phyloP scores from a whole-genome alignment of 1,140 invertebrate species.

The Diorhabda carinulata region DNA sequence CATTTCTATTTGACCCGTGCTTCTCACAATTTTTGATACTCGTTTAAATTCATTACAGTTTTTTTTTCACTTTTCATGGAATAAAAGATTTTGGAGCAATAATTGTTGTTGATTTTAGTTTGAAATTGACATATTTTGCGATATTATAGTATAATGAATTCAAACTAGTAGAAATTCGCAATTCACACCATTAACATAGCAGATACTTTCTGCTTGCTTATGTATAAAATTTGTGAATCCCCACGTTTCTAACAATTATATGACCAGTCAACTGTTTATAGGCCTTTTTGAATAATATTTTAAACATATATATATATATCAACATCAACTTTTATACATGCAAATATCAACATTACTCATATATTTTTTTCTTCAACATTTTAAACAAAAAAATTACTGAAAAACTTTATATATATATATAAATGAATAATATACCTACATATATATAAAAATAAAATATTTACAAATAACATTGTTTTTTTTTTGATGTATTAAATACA shows the following conservation, averaged over 20 bases:
- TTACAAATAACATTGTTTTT: background rate
- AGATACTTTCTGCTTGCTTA: background rate
- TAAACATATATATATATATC: constrained; percentile 7
- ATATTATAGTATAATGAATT: background rate
- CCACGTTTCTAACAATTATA: background rate
- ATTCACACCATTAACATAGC: background rate
- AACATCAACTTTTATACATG: constrained; percentile 15
- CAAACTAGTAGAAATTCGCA: background rate
- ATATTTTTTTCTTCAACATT: background rate
- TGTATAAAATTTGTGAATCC: background rate
- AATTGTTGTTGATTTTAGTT: background rate
- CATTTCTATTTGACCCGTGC: constrained; percentile 1
- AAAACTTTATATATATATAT: background rate
- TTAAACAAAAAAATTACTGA: background rate
- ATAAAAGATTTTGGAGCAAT: background rate
- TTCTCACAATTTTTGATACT: background rate
- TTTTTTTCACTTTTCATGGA: background rate
- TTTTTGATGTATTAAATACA: background rate
- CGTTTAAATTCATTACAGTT: background rate
- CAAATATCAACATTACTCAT: constrained; percentile 1
- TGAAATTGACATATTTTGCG: no score
- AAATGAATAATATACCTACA: background rate
- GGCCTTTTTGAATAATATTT: constrained; percentile 12
- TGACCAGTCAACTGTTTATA: constrained; percentile 10
- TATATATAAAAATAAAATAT: constrained; percentile 1